Evolutionary conservation across 2,888 invertebrate genomes (phyloP), one percentile per base, ranked within the genome.

Genomic region (Latheticus oryzae): DNA sequence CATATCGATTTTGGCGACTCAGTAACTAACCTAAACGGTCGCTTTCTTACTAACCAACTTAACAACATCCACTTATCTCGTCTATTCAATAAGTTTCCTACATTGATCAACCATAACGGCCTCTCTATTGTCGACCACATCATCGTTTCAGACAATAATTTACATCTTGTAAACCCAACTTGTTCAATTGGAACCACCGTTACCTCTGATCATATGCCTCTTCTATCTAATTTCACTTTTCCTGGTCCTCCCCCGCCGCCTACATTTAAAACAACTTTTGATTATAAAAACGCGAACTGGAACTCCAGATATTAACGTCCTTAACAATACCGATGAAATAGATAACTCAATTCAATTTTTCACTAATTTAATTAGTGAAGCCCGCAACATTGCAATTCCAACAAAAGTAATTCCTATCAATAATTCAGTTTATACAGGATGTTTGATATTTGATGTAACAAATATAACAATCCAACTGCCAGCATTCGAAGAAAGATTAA

Each of bases 171-270:
- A 5, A 38, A 30, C 12, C 9, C 30, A 0, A 21, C 23, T 3
- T 11, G 40, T 11, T 17, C n/a, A 8, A 50, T 56, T 8, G 56
- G 56, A 7, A 47, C 50, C 5, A 48, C 56, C 1, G 16, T 56
- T n/a, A 50, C 56, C 1, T 56, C 56, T 1, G 56, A 50, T 9
- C 56, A 56, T 9, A 9, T 56, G n/a, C 50, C 56, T 1, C 32
- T 32, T 11, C 15, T 17, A 5, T 23, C 17, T 1, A 16, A 16
- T 7, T 13, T 30, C 5, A 15, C 3, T 2, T 21, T 19, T 16
- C n/a, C 3, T 9, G 9, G 13, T 19, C 21, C 23, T 4, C 19
- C 15, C n/a, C 17, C 32, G 4, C n/a, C 5, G n/a, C n/a, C n/a
- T n/a, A n/a, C n/a, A n/a, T n/a, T n/a, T n/a, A n/a, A n/a, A n/a